Conservation (phyloP, 1,140 invertebrate genomes). For the Harpegnathos saltator region DNA sequence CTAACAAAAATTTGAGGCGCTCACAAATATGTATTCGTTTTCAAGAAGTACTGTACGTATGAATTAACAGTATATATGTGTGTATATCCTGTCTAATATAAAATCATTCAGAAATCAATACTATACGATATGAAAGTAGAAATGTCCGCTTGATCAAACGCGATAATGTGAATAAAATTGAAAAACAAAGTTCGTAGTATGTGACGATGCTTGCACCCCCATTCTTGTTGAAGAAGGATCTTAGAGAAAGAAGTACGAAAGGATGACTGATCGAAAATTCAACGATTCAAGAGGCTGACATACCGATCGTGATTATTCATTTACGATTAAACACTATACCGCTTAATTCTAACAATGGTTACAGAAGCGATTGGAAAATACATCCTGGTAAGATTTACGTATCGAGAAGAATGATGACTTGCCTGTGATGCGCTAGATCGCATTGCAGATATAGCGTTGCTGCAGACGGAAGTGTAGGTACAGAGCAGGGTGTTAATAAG, state of each 20-base stretch:
- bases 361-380: slow-evolving; percentile 17
- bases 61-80: background rate
- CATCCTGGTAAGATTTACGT: background rate
- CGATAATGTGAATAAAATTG: too few species aligned
- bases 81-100: too few species aligned
- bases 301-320: too few species aligned
- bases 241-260: too few species aligned
- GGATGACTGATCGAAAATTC: too few species aligned
- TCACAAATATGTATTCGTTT: background rate
- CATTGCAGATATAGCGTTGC: slow-evolving; percentile 87
- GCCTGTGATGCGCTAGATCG: slow-evolving; percentile 76
- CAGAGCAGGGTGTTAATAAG: slow-evolving; percentile 87
- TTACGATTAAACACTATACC: too few species aligned
- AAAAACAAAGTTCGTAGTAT: too few species aligned
- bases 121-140: background rate
- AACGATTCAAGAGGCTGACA: too few species aligned
- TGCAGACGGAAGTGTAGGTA: slow-evolving; percentile 89
- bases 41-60: background rate
- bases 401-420: background rate
- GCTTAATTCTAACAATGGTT: background rate
- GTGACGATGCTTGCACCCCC: too few species aligned
- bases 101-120: background rate
- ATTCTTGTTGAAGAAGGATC: too few species aligned
- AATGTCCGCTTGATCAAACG: too few species aligned
- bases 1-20: background rate